Base-by-base conservation (phyloP, 2,888 invertebrate genomes). In the Petrolisthes manimaculis region DNA sequence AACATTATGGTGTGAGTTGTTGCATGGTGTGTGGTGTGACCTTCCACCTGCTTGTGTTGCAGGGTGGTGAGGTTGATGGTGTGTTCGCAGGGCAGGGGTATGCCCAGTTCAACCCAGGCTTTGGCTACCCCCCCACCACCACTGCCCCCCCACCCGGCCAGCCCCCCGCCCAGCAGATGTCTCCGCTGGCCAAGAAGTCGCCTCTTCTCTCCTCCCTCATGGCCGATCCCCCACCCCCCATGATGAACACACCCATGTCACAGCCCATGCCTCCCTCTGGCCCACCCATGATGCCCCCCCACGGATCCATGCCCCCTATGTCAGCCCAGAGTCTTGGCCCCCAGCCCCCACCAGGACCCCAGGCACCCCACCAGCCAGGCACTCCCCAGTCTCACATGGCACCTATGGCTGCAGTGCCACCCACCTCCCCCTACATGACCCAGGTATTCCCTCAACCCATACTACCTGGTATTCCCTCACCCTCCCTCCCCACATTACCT, bases 151-250 rank as follows among this genome's bases (percentile, higher is more conserved):
- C 84, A 80, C 81, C 71, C n/a, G 71, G 71, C 71, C 71, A 71
- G 71, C 71, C 71, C 71, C 14, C 14, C 12, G 71, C 71, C 71
- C 71, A 71, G 75, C 92, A 92, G 83, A 92, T 92, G 91, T 92
- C 92, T 24, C 92, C 92, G 53, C 93, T 94, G 92, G 93, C 93
- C 86, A 94, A 94, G 92, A 94, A 94, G 91, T 93, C 93, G 8
- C 93, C 93, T 80, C 92, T 93, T 84, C 93, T 93, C 92, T 93
- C 93, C 91, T 93, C 92, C 86, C 93, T 93, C 86, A 93, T 93
- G 93, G 93, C 92, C 86, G 93, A 92, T 14, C 90, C 92, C 24
- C 81, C 84, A 78, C 82, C 84, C 53, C 82, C 87, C 61, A 83
- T 89, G 85, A 89, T 86, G 84, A 89, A 79, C 81, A 89, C 90